phyloP scores from a whole-genome alignment of 1,140 invertebrate genomes.

The Pseudobourletiella spinata region DNA sequence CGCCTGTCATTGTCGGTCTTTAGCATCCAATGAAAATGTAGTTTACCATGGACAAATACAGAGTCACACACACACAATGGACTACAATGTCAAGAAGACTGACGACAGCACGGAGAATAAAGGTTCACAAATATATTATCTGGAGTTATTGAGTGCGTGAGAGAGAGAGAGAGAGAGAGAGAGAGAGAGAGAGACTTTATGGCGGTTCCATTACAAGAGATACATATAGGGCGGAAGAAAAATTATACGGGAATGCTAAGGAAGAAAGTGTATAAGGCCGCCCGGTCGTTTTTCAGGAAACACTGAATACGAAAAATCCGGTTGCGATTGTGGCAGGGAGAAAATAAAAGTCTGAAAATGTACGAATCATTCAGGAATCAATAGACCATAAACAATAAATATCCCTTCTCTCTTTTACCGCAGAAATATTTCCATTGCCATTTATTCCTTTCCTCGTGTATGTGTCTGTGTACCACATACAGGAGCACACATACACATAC shows the following conservation, averaged over 20 bases:
- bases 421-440: conserved; percentile 11
- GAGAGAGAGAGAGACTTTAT: background rate
- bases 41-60: no score
- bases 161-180: background rate
- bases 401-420: conserved; percentile 16
- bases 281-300: no score
- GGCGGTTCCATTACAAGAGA: background rate
- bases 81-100: no score
- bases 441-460: conserved; percentile 1
- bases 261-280: no score
- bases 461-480: background rate
- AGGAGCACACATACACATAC: background rate
- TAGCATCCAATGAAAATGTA: no score
- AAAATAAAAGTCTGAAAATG: conserved; percentile 23
- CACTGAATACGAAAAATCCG: conserved; percentile 15
- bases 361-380: conserved; percentile 30
- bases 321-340: background rate
- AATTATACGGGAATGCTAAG: background rate
- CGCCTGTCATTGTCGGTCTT: no score
- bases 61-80: no score
- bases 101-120: no score
- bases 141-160: background rate
- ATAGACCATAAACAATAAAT: conserved; percentile 37
- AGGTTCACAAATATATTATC: background rate
- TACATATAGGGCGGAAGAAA: background rate